Evolutionary conservation across 2,888 invertebrate species (phyloP).

Genomic region (Hemistola chrysoprasaria): DNA sequence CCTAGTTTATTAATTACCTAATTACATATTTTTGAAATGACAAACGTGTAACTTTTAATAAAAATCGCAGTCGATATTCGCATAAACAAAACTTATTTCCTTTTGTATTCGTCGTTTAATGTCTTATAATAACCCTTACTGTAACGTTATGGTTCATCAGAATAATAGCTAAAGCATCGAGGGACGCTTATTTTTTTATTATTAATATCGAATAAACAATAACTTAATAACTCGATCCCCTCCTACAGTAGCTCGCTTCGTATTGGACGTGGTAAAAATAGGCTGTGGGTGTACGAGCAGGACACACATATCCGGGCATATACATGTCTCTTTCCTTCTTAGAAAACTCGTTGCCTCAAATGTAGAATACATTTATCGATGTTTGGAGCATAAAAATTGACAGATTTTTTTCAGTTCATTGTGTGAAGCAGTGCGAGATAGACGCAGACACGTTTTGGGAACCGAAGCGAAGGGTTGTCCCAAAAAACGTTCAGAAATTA

Average conservation of each 20-base stretch:
- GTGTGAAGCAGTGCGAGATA: slow-evolving; percentile 55
- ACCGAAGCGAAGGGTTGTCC: slow-evolving; percentile 57
- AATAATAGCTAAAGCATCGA: slow-evolving; percentile 53
- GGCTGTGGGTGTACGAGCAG: slow-evolving; percentile 69
- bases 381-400: slow-evolving; percentile 82
- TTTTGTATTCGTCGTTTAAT: slow-evolving; percentile 57
- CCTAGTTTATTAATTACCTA: too few species aligned
- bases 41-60: slow-evolving; percentile 54
- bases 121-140: slow-evolving; percentile 56
- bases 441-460: slow-evolving; percentile 39
- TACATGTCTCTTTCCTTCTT: slow-evolving; percentile 46
- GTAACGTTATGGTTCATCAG: slow-evolving; percentile 53
- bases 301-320: slow-evolving; percentile 52
- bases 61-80: slow-evolving; percentile 54
- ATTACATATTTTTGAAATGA: slow-evolving; percentile 23
- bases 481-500: slow-evolving; percentile 46
- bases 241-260: slow-evolving; percentile 66
- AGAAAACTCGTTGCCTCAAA: slow-evolving; percentile 75
- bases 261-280: slow-evolving; percentile 75
- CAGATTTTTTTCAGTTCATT: slow-evolving; percentile 81
- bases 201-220: slow-evolving; percentile 80
- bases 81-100: slow-evolving; percentile 68
- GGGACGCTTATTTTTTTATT: slow-evolving; percentile 72
- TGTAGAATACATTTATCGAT: slow-evolving; percentile 79
- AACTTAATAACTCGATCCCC: slow-evolving; percentile 78